phyloP scores from a whole-genome alignment of 1,140 invertebrate species.

The Asbolus verrucosus region DNA sequence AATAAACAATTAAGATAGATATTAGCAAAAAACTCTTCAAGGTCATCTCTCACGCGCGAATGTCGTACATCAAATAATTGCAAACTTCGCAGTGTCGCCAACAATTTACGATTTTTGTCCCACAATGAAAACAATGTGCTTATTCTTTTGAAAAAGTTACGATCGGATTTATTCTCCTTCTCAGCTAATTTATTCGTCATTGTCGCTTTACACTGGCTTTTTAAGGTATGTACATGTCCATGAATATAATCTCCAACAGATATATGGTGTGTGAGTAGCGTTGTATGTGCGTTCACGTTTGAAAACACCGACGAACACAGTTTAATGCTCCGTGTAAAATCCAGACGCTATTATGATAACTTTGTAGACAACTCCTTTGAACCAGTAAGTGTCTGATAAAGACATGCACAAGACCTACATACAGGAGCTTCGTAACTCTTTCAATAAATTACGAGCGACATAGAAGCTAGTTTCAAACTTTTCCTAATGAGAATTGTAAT shows the following conservation, averaged over 20 bases:
- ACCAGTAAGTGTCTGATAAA: slow-evolving; percentile 39
- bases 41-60: too few relatives aligned
- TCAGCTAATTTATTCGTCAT: slow-evolving; percentile 17
- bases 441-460: slow-evolving; percentile 14
- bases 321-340: slow-evolving; percentile 45
- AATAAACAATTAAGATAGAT: too few relatives aligned
- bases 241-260: slow-evolving; percentile 32
- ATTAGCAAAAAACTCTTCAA: too few relatives aligned
- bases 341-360: slow-evolving; percentile 45
- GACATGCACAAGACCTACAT: slow-evolving; percentile 42
- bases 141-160: too few relatives aligned
- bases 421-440: slow-evolving; percentile 17
- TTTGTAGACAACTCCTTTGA: slow-evolving; percentile 45
- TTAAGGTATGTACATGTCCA: slow-evolving; percentile 33
- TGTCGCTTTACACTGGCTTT: slow-evolving; percentile 4
- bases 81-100: too few relatives aligned
- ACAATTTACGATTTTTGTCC: too few relatives aligned
- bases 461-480: not conserved
- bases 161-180: not conserved
- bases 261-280: slow-evolving; percentile 10
- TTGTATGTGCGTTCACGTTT: slow-evolving; percentile 29
- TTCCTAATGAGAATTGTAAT: too few relatives aligned
- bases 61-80: too few relatives aligned
- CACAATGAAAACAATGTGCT: too few relatives aligned
- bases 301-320: slow-evolving; percentile 34